A percentile compares a stretch with the other conserved stretches of the same genome.
These are phyloP conservation scores for Sinopyrophorus schimmeli DNA, from an alignment of 2,888 invertebrate species.

Conservation along the genomic window DNA sequence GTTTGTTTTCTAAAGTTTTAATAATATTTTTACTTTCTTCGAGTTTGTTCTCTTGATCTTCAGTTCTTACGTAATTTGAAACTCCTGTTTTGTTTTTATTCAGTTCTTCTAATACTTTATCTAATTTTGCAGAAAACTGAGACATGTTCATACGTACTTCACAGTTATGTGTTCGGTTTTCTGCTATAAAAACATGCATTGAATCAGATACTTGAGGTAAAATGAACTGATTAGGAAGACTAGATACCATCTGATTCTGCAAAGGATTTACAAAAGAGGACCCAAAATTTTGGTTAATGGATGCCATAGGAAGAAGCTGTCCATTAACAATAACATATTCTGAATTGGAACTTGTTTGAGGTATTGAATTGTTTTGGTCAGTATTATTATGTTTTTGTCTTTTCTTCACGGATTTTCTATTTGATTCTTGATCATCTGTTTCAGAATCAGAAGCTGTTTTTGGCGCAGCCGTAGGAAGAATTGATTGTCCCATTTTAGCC, in stretches of 20 bases:
- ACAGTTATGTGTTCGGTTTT: slow-evolving; percentile 66
- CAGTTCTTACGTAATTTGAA: background rate
- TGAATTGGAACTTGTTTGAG: slow-evolving; percentile 1
- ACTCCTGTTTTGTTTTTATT: background rate
- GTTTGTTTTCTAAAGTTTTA: background rate
- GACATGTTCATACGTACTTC: slow-evolving; percentile 67
- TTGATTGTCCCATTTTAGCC: slow-evolving; percentile 62
- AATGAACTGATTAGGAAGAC: slow-evolving; percentile 20
- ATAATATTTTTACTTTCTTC: slow-evolving; percentile 1
- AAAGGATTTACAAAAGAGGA: slow-evolving; percentile 39
- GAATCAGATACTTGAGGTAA: slow-evolving; percentile 45
- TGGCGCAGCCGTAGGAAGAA: slow-evolving; percentile 45
- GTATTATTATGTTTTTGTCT: slow-evolving; percentile 7
- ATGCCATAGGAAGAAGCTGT: slow-evolving; percentile 9
- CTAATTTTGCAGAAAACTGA: slow-evolving; percentile 67
- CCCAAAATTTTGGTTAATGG: slow-evolving; percentile 33
- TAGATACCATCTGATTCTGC: slow-evolving; percentile 17
- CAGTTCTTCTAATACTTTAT: slow-evolving; percentile 62
- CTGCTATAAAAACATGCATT: slow-evolving; percentile 61
- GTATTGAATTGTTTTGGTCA: background rate
- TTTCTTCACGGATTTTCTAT: slow-evolving; percentile 30
- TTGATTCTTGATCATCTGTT: slow-evolving; percentile 29
- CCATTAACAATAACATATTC: slow-evolving; percentile 21
- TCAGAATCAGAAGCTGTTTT: slow-evolving; percentile 36
- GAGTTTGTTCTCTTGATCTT: slow-evolving; percentile 4